Evolutionary conservation across 2,113 vertebrate genomes (phyloP), one percentile per base, ranked within the genome.

Genomic region (Thryonomys swinderianus): DNA sequence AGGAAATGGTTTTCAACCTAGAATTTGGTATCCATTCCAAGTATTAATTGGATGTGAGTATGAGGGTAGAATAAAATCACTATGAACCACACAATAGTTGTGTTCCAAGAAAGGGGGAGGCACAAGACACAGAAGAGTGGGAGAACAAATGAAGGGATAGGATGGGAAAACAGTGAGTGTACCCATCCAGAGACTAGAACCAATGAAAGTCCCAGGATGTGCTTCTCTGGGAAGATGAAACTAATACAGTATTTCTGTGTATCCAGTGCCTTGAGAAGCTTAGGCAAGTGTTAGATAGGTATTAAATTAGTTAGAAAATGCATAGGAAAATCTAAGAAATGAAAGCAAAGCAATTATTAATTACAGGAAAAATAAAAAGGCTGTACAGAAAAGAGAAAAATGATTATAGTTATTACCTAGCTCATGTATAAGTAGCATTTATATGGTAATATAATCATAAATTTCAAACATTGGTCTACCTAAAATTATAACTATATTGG

Each of bases 401-500:
- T 79, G 57, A 92, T 95, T 76, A 87, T 66, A 57, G n/a, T 89
- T 83, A 86, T 86, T 61, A 93, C 32, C 21, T 89, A 55, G 25
- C n/a, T 95, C 32, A 67, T 73, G 73, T 83, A 37, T 93, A 57
- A 88, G 17, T 87, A 87, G 30, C 37, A 64, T 84, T 96, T 88
- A 95, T 42, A 80, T 85, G 66, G 64, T 93, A 83, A 82, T 67
- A 73, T 84, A 71, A 92, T 27, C 90, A 85, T 90, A 93, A 92
- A 88, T 37, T 94, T 34, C 30, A 93, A 95, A 95, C 74, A 80
- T 34, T 94, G 51, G 16, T 32, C 64, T 90, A 53, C 62, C 45
- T 95, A 87, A 96, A 84, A 59, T 90, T 95, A 40, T 73, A 81
- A 80, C 73, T 91, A 78, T 92, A n/a, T 79, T 86, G 80, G 40